These are phyloP conservation scores for Chroicocephalus ridibundus DNA, from an alignment of 2,113 vertebrate species.

Conservation along the genomic window DNA sequence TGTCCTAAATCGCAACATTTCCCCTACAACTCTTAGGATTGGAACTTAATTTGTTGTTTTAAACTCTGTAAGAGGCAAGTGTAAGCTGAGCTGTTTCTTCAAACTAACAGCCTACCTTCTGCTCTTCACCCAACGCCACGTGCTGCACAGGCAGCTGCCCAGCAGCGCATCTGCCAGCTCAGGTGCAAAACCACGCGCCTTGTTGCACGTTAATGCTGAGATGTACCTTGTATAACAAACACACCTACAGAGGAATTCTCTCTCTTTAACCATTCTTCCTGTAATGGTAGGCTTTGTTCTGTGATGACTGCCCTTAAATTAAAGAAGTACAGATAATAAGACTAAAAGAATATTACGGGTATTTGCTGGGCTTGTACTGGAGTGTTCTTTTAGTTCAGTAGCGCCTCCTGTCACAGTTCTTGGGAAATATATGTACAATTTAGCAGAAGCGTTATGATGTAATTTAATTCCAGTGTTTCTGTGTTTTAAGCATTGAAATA, in stretches of 20 bases:
- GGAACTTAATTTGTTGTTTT: neutral
- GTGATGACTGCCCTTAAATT: neutral
- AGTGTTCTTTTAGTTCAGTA: constrained; percentile 42
- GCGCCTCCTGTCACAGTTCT: neutral
- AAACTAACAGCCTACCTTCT: neutral
- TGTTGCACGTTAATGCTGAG: neutral
- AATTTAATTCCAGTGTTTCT: constrained; percentile 62
- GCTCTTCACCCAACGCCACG: neutral
- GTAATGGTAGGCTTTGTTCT: neutral
- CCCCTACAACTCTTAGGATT: neutral
- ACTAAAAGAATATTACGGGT: neutral
- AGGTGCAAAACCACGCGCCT: neutral
- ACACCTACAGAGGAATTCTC: neutral
- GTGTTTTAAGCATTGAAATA: constrained; percentile 54
- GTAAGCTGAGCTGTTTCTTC: neutral
- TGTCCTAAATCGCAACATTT: neutral
- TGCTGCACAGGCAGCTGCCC: neutral
- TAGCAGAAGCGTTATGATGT: constrained; percentile 56
- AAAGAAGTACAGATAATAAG: neutral
- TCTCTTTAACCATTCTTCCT: neutral
- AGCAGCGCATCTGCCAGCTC: neutral
- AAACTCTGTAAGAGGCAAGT: neutral
- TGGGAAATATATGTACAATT: constrained; percentile 6
- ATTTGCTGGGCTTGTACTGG: constrained; percentile 19
- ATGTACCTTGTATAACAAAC: neutral